Conservation (phyloP, 2,888 invertebrate genomes). For the Luffia ferchaultella region DNA sequence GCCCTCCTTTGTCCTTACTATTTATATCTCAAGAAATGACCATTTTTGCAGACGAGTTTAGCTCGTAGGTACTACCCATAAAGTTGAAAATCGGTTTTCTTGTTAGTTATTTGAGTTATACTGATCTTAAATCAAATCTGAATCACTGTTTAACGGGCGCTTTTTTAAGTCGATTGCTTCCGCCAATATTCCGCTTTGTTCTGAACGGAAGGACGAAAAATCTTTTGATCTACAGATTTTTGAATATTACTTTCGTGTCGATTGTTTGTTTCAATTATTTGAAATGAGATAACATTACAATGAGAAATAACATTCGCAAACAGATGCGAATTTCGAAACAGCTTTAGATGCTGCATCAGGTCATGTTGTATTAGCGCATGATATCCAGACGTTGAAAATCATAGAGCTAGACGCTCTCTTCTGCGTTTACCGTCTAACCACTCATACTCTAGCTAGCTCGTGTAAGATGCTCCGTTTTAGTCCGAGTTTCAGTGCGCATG, state of each 20-base stretch:
- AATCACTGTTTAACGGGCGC: constrained; percentile 43
- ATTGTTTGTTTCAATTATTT: not conserved
- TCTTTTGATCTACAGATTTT: not conserved
- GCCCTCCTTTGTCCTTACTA: constrained; percentile 54
- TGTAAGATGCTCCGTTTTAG: too few relatives aligned
- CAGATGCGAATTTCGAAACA: too few relatives aligned
- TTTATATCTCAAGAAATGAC: constrained; percentile 27
- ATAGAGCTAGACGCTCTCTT: too few relatives aligned
- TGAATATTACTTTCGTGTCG: not conserved
- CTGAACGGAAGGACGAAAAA: constrained; percentile 3
- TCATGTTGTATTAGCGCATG: too few relatives aligned
- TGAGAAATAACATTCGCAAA: too few relatives aligned
- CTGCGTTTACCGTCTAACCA: too few relatives aligned
- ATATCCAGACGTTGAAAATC: too few relatives aligned
- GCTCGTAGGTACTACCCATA: constrained; percentile 14
- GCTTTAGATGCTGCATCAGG: too few relatives aligned
- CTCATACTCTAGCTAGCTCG: too few relatives aligned
- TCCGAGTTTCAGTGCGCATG: too few relatives aligned
- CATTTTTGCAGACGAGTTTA: constrained; percentile 7
- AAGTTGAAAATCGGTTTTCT: constrained; percentile 18
- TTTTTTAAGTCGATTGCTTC: constrained; percentile 50
- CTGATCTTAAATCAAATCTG: constrained; percentile 47
- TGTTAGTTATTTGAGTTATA: not conserved
- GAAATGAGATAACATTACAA: too few relatives aligned
- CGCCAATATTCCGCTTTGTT: constrained; percentile 46